These are phyloP conservation scores for Myotis daubentonii DNA, from an alignment of 2,797 vertebrate species.

Conservation along the genomic window DNA sequence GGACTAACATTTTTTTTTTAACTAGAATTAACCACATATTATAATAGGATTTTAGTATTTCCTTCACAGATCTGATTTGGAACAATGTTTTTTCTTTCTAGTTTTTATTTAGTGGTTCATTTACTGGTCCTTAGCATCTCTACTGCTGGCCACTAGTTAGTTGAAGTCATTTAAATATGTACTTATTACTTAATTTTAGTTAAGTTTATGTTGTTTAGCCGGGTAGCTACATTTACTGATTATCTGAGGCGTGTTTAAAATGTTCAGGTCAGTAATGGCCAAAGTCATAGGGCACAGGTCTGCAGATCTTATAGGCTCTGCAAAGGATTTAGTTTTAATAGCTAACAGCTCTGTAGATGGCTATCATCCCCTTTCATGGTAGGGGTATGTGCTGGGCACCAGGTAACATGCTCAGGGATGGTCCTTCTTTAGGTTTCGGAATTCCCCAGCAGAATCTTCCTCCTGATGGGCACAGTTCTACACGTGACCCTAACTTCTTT, in stretches of 20 bases:
- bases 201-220: background rate
- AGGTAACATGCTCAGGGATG: no score
- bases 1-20: background rate
- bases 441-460: background rate
- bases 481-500: background rate
- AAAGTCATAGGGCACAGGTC: background rate
- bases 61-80: background rate
- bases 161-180: background rate
- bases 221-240: background rate
- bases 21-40: background rate
- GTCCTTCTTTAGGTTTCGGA: background rate
- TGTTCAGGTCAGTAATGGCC: background rate
- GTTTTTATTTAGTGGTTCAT: slow-evolving; percentile 8
- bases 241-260: background rate
- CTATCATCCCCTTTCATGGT: background rate
- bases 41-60: background rate
- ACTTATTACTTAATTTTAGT: slow-evolving; percentile 6
- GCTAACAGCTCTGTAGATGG: background rate
- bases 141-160: background rate
- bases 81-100: background rate
- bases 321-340: background rate
- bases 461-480: background rate
- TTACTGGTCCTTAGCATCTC: background rate
- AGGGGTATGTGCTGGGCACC: background rate
- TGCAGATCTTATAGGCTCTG: background rate